Evolutionary conservation across 2,797 vertebrate species (phyloP).

Genomic region (Ambastaia sidthimunki): DNA sequence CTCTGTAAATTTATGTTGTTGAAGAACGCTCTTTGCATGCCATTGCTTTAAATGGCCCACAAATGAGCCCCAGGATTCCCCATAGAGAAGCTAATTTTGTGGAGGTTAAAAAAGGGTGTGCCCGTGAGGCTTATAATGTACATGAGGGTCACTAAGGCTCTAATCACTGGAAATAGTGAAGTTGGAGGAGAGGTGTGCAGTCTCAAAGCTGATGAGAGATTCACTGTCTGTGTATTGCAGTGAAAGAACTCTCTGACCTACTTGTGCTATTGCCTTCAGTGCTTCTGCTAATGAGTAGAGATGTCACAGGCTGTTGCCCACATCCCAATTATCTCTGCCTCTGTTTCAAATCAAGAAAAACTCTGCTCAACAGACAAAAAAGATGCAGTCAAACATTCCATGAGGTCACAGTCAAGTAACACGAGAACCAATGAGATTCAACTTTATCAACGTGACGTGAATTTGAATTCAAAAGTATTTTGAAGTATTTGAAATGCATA

Average conservation of each 20-base stretch:
- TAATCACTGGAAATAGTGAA: constrained; percentile 39
- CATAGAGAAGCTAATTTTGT: constrained; percentile 40
- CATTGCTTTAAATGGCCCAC: constrained; percentile 31
- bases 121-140: constrained; percentile 37
- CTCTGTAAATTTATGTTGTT: constrained; percentile 19
- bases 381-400: constrained; percentile 7
- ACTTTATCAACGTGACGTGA: too few species aligned
- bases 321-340: constrained; percentile 56
- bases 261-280: constrained; percentile 58
- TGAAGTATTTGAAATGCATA: too few species aligned
- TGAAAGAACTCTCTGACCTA: constrained; percentile 52
- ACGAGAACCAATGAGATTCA: too few species aligned
- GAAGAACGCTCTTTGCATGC: constrained; percentile 18
- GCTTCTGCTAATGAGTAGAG: constrained; percentile 60
- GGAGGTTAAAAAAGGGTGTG: constrained; percentile 37
- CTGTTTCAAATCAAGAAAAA: constrained; percentile 45
- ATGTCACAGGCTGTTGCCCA: constrained; percentile 51
- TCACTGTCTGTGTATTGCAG: constrained; percentile 33
- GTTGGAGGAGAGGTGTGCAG: constrained; percentile 41
- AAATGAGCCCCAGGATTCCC: constrained; percentile 36
- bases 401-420: not conserved
- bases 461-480: too few species aligned
- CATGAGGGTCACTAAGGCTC: constrained; percentile 46
- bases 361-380: constrained; percentile 47
- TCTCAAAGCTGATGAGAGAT: constrained; percentile 46